Evolutionary conservation across 2,888 invertebrate genomes (phyloP).

Genomic region (Rhagonycha fulva): DNA sequence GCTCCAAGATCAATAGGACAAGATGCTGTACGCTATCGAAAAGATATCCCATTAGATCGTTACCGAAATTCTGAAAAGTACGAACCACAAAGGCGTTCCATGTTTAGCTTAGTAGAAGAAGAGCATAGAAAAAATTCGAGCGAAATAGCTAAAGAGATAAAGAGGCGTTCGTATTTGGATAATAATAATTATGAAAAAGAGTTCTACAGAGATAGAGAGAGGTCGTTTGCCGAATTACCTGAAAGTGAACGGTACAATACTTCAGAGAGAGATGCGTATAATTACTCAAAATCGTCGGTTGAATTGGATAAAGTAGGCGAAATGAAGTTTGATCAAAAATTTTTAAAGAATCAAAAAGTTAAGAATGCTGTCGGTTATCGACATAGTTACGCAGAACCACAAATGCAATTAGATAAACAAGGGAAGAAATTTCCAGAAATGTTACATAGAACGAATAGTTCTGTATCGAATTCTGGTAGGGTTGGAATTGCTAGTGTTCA

Average conservation of each 20-base stretch:
- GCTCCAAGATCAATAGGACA: slow-evolving; percentile 42
- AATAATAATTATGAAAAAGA: slow-evolving; percentile 41
- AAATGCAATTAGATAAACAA: slow-evolving; percentile 55
- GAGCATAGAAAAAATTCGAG: slow-evolving; percentile 55
- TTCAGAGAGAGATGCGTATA: slow-evolving; percentile 49
- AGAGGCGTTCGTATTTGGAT: slow-evolving; percentile 55
- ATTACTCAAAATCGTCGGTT: slow-evolving; percentile 46
- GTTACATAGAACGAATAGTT: slow-evolving; percentile 53
- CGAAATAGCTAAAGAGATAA: slow-evolving; percentile 57
- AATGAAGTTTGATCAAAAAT: slow-evolving; percentile 44
- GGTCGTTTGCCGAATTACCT: slow-evolving; percentile 57
- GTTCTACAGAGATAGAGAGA: slow-evolving; percentile 34
- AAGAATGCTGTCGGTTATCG: slow-evolving; percentile 52
- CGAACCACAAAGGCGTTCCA: slow-evolving; percentile 53
- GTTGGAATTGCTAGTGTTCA: slow-evolving; percentile 55
- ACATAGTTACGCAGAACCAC: slow-evolving; percentile 72
- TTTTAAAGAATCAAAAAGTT: slow-evolving; percentile 46
- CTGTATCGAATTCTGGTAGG: slow-evolving; percentile 51
- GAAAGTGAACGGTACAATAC: slow-evolving; percentile 58
- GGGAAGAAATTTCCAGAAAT: slow-evolving; percentile 50
- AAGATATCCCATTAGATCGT: slow-evolving; percentile 40
- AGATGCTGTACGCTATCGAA: slow-evolving; percentile 42
- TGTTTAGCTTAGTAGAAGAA: slow-evolving; percentile 55
- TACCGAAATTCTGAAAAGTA: slow-evolving; percentile 46
- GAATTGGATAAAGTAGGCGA: slow-evolving; percentile 46